Evolutionary conservation across 2,113 vertebrate genomes (phyloP).

Genomic region (Morone chrysops): DNA sequence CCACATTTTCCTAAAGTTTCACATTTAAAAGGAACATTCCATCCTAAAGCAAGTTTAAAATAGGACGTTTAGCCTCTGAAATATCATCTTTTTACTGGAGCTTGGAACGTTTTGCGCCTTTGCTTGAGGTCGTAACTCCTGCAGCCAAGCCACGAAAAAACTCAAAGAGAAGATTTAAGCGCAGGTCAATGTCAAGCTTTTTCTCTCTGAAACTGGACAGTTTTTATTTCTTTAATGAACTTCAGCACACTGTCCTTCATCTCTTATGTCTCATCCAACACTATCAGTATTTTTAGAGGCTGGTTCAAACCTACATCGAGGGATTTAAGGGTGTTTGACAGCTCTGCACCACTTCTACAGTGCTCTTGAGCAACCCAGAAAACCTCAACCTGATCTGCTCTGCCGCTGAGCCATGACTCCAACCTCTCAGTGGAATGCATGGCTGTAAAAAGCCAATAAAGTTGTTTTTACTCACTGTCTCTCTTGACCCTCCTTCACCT

Average conservation of each 20-base stretch:
- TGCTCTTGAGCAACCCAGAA: conserved; percentile 16
- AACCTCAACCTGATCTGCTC: conserved; percentile 13
- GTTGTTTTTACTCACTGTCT: conserved; percentile 55
- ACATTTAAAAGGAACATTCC: conserved; percentile 28
- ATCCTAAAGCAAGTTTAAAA: not conserved
- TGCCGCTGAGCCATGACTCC: conserved; percentile 15
- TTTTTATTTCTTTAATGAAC: not conserved
- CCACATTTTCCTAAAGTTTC: conserved; percentile 14
- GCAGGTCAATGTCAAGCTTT: not conserved
- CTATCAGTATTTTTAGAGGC: not conserved
- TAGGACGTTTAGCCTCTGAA: not conserved
- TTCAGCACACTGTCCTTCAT: not conserved
- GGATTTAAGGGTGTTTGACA: not conserved
- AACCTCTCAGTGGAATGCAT: conserved; percentile 62
- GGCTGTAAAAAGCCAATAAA: conserved; percentile 62
- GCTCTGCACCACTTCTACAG: not conserved
- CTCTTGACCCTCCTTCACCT: conserved; percentile 65
- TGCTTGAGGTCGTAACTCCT: not conserved
- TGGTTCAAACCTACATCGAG: not conserved
- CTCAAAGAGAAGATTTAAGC: not conserved
- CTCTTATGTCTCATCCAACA: not conserved
- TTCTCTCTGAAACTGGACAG: not conserved
- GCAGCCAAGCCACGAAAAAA: not conserved
- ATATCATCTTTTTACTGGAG: not conserved
- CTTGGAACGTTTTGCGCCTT: not conserved